These are phyloP conservation scores for Campopleginae sp. DNA, from an alignment of 2,888 invertebrate genomes.

Conservation along the genomic window DNA sequence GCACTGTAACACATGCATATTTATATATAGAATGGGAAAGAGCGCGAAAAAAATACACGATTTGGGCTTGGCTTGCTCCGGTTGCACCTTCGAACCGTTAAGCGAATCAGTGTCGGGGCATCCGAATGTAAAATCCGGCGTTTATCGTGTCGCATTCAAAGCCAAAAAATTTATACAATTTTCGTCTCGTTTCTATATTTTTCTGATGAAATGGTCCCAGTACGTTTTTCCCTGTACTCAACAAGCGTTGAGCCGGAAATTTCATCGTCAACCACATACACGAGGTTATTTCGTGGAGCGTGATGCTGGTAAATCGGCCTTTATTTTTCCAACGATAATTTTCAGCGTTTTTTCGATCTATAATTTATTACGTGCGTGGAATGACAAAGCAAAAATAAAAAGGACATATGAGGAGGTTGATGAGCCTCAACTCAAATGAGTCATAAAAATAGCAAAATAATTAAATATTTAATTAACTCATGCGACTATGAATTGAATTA, in stretches of 20 bases:
- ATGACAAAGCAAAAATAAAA: not conserved
- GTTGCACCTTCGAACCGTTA: slow-evolving; percentile 1
- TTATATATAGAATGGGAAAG: not conserved
- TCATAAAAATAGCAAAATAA: not conserved
- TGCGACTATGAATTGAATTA: not conserved
- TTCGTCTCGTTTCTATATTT: not conserved
- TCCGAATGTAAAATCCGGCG: slow-evolving; percentile 28
- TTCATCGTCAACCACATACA: not conserved
- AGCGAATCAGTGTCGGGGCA: slow-evolving; percentile 38
- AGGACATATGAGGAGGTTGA: not conserved
- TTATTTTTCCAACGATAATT: slow-evolving; percentile 1
- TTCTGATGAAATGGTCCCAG: not conserved
- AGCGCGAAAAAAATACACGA: slow-evolving; percentile 32
- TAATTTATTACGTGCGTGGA: not conserved
- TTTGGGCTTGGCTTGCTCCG: not conserved
- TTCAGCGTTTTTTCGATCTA: not conserved
- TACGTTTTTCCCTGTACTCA: slow-evolving; percentile 14
- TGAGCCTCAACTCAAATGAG: not conserved
- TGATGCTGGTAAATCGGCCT: not conserved
- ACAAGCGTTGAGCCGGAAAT: slow-evolving; percentile 28
- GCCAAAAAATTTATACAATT: slow-evolving; percentile 39
- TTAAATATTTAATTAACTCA: slow-evolving; percentile 15
- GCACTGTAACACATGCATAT: not conserved
- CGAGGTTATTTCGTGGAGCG: slow-evolving; percentile 15
- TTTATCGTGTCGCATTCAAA: slow-evolving; percentile 37